Percentiles rank a stretch among this genome's conserved stretches.
These are phyloP conservation scores for Morone saxatilis DNA, from an alignment of 2,113 vertebrate species.

Conservation along the genomic window DNA sequence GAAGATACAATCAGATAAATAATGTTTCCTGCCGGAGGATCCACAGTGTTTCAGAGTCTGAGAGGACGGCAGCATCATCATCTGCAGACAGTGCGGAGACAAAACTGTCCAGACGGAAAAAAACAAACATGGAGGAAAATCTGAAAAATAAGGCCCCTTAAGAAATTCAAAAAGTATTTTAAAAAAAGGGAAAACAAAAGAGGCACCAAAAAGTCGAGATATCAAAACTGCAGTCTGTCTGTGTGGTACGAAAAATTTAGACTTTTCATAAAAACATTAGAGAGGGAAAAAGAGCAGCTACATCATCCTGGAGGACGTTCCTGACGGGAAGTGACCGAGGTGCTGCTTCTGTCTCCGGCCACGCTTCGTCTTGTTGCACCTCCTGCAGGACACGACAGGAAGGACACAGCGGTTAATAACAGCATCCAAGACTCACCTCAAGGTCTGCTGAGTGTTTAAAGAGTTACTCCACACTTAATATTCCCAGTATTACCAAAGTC, in stretches of 20 bases:
- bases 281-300: slow-evolving; percentile 80
- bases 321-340: slow-evolving; percentile 96
- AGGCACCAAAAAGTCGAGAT: slow-evolving; percentile 73
- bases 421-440: background rate
- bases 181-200: slow-evolving; percentile 47
- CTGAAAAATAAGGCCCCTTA: slow-evolving; percentile 78
- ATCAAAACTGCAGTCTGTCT: slow-evolving; percentile 77
- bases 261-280: slow-evolving; percentile 63
- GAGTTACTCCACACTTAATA: no score
- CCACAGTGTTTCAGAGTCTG: slow-evolving; percentile 61
- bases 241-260: slow-evolving; percentile 72
- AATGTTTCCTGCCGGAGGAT: slow-evolving; percentile 30
- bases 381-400: slow-evolving; percentile 84
- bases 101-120: slow-evolving; percentile 79
- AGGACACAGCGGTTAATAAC: background rate
- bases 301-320: slow-evolving; percentile 97
- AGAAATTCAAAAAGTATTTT: slow-evolving; percentile 51
- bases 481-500: no score
- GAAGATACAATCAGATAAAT: slow-evolving; percentile 41
- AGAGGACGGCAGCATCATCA: slow-evolving; percentile 20
- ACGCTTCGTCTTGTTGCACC: slow-evolving; percentile 96
- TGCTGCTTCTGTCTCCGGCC: slow-evolving; percentile 98
- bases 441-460: no score
- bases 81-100: no score
- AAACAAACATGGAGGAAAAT: slow-evolving; percentile 77